Evolutionary conservation across 2,797 vertebrate species (phyloP), one percentile per base, ranked within the genome.

Genomic region (Nannoperca australis): DNA sequence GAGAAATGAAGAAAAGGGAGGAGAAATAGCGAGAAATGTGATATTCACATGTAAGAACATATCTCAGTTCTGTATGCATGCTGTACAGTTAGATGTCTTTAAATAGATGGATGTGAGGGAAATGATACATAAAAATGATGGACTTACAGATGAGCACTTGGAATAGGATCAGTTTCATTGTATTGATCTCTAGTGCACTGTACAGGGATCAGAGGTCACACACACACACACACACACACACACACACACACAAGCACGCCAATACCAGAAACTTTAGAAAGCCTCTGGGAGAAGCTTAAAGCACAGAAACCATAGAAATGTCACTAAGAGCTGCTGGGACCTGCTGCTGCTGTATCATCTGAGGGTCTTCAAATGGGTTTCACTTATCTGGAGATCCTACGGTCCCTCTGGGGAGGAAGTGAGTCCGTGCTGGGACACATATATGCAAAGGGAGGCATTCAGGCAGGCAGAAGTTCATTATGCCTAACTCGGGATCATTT

Each of bases 311-410:
- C 84, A 88, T 73, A 82, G 88, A 91, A 84, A 89, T 91, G 86
- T 87, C 87, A 87, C 87, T 85, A 75, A 85, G 85, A 87, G 88
- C 87, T 75, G 62, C 79, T 66, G 79, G 78, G 88, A 88, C 84
- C 82, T 83, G 79, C 87, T 89, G 85, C 71, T 36, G 81, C 79
- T 79, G 61, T 47, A 65, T 82, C 79, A 86, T 88, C 82, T 38
- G 67, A 63, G 70, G 87, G 87, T 88, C 86, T 77, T 88, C 74
- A 91, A 91, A 91, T 88, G 91, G 78, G 85, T 91, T 88, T 71
- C 88, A 89, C 82, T 91, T 83, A 90, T 89, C 87, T 71, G 50
- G 65, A 65, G 76, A 84, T 78, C 50, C 72, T 62, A 38, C 59
- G 7, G 76, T 82, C 79, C 82, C 85, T 75, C 70, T 27, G 73